Conservation (phyloP, 2,888 invertebrate genomes). For the Amphipyra tragopoginis region DNA sequence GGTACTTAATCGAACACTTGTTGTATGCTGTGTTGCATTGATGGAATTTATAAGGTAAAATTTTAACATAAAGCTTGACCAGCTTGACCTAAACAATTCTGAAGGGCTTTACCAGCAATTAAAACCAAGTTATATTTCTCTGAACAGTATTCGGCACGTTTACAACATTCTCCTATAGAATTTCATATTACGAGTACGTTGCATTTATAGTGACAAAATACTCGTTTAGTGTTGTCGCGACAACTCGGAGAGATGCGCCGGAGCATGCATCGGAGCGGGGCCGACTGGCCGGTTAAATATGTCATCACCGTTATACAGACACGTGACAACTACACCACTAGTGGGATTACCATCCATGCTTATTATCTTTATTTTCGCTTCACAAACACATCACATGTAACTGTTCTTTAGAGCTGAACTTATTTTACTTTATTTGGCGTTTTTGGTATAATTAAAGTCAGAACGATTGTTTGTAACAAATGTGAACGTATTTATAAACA, state of each 20-base stretch:
- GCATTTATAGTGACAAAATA: slow-evolving; percentile 60
- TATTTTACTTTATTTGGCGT: slow-evolving; percentile 7
- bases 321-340: slow-evolving; percentile 60
- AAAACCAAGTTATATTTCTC: slow-evolving; percentile 10
- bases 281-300: slow-evolving; percentile 72
- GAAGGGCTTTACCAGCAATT: neutral
- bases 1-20: slow-evolving; percentile 17
- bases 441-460: slow-evolving; percentile 20
- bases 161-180: slow-evolving; percentile 20
- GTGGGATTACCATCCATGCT: slow-evolving; percentile 53
- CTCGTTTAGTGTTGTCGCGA: slow-evolving; percentile 57
- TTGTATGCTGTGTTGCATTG: slow-evolving; percentile 4
- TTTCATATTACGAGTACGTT: slow-evolving; percentile 48
- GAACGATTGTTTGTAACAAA: slow-evolving; percentile 39
- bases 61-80: slow-evolving; percentile 2
- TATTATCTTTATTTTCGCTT: slow-evolving; percentile 57
- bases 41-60: neutral
- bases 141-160: slow-evolving; percentile 14
- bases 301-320: slow-evolving; percentile 79
- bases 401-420: slow-evolving; percentile 38
- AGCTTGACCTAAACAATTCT: neutral
- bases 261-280: slow-evolving; percentile 53
- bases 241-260: slow-evolving; percentile 52
- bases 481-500: slow-evolving; percentile 30
- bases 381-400: slow-evolving; percentile 27